Percentiles rank a stretch among this genome's conserved stretches.
phyloP scores from a whole-genome alignment of 2,888 invertebrate genomes.

The Uloborus plumipes region DNA sequence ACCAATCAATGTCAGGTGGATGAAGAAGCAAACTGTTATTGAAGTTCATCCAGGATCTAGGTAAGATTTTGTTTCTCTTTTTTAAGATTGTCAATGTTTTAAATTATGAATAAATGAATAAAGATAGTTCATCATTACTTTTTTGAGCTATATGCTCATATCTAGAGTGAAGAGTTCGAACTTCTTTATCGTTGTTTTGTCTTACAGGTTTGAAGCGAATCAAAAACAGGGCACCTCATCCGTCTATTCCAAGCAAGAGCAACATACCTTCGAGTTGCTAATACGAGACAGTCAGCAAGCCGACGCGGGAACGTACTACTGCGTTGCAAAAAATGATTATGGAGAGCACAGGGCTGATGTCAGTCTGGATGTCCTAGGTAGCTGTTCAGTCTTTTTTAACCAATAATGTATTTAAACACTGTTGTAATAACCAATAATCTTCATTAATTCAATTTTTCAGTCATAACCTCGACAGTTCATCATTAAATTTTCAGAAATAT shows the following conservation, averaged over 20 bases:
- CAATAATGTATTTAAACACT: not conserved
- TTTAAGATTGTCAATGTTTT: not conserved
- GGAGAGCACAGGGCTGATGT: constrained; percentile 50
- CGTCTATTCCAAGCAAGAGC: constrained; percentile 39
- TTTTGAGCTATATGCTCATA: not conserved
- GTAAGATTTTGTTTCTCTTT: constrained; percentile 19
- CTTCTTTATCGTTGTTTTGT: not conserved
- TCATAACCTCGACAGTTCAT: too few relatives aligned
- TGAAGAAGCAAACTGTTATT: constrained; percentile 55
- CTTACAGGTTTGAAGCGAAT: constrained; percentile 49
- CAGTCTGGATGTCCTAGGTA: constrained; percentile 51
- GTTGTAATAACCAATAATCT: too few relatives aligned
- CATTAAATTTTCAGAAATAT: too few relatives aligned
- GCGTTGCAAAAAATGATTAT: constrained; percentile 47
- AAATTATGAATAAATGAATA: too few relatives aligned
- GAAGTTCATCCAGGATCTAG: constrained; percentile 61
- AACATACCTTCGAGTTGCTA: constrained; percentile 46
- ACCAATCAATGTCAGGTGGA: constrained; percentile 59
- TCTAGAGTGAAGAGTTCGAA: too few relatives aligned
- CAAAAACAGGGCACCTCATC: constrained; percentile 22
- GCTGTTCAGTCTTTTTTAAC: not conserved
- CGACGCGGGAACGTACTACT: constrained; percentile 47
- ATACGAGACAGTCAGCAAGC: constrained; percentile 56
- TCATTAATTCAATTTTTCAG: too few relatives aligned
- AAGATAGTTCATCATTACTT: not conserved